Conservation (phyloP, 1,140 invertebrate species). For the Aphelenchoides besseyi region DNA sequence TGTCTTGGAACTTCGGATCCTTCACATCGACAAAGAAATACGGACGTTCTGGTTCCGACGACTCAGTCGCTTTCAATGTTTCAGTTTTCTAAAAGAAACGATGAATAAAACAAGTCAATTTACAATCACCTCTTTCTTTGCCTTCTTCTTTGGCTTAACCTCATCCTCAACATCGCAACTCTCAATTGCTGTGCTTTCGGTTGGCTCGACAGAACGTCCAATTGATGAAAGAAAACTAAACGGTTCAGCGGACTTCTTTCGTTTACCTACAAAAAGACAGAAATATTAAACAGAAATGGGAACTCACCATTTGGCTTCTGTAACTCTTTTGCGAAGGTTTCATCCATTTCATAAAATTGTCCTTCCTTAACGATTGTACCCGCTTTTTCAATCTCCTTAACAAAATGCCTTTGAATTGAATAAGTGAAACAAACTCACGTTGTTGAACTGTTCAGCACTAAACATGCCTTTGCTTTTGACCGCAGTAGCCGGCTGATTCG, state of each 20-base stretch:
- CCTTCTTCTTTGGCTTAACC: not conserved
- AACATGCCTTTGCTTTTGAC: not conserved
- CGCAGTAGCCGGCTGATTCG: not conserved
- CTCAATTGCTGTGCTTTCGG: no score
- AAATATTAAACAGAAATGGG: not conserved
- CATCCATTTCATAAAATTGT: conserved; percentile 29
- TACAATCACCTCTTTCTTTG: not conserved
- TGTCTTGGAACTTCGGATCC: not conserved
- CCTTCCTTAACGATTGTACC: conserved; percentile 12
- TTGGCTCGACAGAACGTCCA: not conserved
- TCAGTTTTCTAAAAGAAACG: not conserved
- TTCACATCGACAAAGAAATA: not conserved
- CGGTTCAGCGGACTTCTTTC: conserved; percentile 17
- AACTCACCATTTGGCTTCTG: conserved; percentile 11
- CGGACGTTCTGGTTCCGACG: not conserved
- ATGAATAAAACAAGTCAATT: not conserved
- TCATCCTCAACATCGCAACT: not conserved
- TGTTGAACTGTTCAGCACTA: not conserved
- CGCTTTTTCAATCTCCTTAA: conserved; percentile 18
- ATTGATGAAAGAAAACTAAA: conserved; percentile 27
- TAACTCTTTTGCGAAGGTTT: conserved; percentile 20
- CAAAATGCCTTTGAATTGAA: not conserved
- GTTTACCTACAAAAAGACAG: not conserved
- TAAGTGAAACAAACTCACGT: not conserved
- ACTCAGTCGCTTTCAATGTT: not conserved